Evolutionary conservation across 1,140 invertebrate genomes (phyloP).

Genomic region (Listronotus oregonensis): DNA sequence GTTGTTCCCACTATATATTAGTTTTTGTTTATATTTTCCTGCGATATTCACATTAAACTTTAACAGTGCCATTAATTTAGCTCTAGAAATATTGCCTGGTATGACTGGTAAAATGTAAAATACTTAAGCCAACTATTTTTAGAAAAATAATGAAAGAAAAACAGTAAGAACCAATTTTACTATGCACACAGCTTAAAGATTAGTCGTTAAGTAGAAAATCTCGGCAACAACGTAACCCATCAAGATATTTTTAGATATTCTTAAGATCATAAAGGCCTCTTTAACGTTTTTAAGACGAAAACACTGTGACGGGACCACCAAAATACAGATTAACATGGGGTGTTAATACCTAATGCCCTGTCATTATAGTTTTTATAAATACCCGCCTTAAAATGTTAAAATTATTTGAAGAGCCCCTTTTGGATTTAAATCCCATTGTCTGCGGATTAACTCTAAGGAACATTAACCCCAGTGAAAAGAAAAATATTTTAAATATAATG

Average conservation of each 20-base stretch:
- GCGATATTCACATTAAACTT: too few species aligned
- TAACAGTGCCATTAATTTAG: too few species aligned
- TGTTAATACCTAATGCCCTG: constrained; percentile 13
- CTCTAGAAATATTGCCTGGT: background rate
- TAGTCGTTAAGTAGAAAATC: too few species aligned
- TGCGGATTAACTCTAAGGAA: constrained; percentile 12
- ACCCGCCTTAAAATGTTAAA: constrained; percentile 7
- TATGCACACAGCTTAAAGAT: too few species aligned
- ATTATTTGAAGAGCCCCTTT: background rate
- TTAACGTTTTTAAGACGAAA: constrained; percentile 2
- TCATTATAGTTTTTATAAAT: constrained; percentile 18
- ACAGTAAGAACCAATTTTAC: background rate
- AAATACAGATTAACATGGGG: constrained; percentile 19
- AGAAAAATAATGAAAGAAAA: constrained; percentile 1
- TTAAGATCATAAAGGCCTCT: background rate
- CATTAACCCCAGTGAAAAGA: background rate
- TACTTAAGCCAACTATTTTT: too few species aligned
- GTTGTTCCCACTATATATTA: too few species aligned
- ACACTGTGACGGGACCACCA: constrained; percentile 24
- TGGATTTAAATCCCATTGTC: constrained; percentile 4
- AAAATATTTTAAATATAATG: too few species aligned
- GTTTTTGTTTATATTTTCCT: too few species aligned
- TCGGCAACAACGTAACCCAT: constrained; percentile 3
- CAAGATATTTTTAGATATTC: constrained; percentile 8
- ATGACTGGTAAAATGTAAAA: too few species aligned